Evolutionary conservation across 1,140 invertebrate genomes (phyloP).

Genomic region (Vanessa atalanta): DNA sequence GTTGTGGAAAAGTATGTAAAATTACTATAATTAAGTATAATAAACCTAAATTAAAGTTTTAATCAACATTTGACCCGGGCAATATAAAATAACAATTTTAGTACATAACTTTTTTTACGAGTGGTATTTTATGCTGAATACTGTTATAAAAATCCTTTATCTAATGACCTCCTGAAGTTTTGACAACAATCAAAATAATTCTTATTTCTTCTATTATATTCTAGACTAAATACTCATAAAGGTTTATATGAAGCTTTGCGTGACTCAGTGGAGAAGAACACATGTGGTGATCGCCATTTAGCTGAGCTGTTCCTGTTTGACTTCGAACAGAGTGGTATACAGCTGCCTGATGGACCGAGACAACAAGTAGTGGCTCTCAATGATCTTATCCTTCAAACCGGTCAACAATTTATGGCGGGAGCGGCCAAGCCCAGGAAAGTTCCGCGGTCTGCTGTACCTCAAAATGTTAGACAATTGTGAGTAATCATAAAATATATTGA

Average conservation of each 20-base stretch:
- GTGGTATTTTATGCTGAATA: too few relatives aligned
- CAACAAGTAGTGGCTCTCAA: slow-evolving; percentile 91
- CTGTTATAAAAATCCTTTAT: neutral
- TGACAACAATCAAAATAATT: neutral
- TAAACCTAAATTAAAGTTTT: too few relatives aligned
- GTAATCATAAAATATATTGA: slow-evolving; percentile 50
- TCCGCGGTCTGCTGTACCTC: slow-evolving; percentile 84
- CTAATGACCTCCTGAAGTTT: neutral
- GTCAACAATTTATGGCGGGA: slow-evolving; percentile 92
- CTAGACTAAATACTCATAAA: slow-evolving; percentile 93
- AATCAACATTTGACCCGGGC: too few relatives aligned
- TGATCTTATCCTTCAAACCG: slow-evolving; percentile 89
- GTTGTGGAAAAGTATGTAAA: slow-evolving; percentile 92
- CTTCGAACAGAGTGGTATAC: slow-evolving; percentile 98
- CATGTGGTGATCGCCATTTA: slow-evolving; percentile 92
- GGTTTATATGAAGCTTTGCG: slow-evolving; percentile 89
- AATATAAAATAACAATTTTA: too few relatives aligned
- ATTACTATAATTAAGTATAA: too few relatives aligned
- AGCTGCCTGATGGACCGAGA: slow-evolving; percentile 90
- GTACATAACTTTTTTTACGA: too few relatives aligned
- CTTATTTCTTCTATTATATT: neutral
- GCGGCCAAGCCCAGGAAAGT: slow-evolving; percentile 85
- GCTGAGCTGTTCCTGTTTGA: slow-evolving; percentile 95
- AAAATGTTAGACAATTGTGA: slow-evolving; percentile 88
- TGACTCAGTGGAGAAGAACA: slow-evolving; percentile 86